Percentiles rank a stretch among this genome's conserved stretches.
These are phyloP conservation scores for Dusona sp. DNA, from an alignment of 2,888 invertebrate genomes.

Conservation along the genomic window DNA sequence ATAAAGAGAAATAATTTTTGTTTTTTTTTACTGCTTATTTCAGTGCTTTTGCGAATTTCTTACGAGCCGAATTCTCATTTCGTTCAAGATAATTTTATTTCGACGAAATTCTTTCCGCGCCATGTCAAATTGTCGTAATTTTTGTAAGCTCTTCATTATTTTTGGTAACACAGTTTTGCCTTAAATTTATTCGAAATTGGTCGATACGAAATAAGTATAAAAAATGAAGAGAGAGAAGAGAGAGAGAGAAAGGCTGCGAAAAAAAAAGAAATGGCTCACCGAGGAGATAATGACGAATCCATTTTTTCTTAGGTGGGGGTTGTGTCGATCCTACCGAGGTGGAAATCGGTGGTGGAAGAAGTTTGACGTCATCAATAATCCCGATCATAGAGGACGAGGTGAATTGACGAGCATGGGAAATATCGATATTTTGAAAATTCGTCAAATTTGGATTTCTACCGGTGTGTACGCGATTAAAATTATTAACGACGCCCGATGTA, in stretches of 20 bases:
- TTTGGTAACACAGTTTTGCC: no score
- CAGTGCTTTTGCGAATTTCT: background rate
- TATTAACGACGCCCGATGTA: constrained; percentile 66
- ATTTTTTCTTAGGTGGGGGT: constrained; percentile 90
- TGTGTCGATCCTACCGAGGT: constrained; percentile 82
- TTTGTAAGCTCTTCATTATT: background rate
- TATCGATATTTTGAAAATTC: constrained; percentile 27
- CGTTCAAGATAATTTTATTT: background rate
- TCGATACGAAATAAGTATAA: background rate
- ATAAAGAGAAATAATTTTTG: background rate
- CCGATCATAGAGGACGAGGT: constrained; percentile 72
- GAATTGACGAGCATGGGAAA: background rate
- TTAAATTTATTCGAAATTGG: background rate
- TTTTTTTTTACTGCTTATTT: background rate
- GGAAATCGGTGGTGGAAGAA: constrained; percentile 48
- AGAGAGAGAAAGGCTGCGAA: background rate
- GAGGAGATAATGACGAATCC: constrained; percentile 89
- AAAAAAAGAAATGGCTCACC: constrained; percentile 81
- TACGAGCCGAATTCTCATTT: background rate
- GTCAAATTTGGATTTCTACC: constrained; percentile 44
- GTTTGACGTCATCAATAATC: constrained; percentile 73
- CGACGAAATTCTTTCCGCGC: background rate
- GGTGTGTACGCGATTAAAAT: constrained; percentile 10
- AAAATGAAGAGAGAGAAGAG: background rate
- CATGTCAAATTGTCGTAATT: background rate